These are phyloP conservation scores for Leptinotarsa tumamoca DNA, from an alignment of 2,888 invertebrate genomes.

Conservation along the genomic window DNA sequence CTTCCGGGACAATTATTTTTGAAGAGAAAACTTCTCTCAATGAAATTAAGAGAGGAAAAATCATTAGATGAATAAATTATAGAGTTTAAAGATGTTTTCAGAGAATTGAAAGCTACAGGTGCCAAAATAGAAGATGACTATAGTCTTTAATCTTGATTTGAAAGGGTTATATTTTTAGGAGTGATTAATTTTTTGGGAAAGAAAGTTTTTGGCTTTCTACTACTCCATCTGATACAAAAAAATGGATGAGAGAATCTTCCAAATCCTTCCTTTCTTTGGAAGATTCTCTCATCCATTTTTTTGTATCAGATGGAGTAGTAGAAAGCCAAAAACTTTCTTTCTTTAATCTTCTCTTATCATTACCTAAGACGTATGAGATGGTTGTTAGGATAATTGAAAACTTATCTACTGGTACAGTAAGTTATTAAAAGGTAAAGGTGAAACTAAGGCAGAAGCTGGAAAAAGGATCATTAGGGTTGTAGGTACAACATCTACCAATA, in stretches of 20 bases:
- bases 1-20: slow-evolving; percentile 30
- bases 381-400: slow-evolving; percentile 41
- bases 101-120: slow-evolving; percentile 36
- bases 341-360: slow-evolving; percentile 24
- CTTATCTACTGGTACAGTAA: slow-evolving; percentile 24
- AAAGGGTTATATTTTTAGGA: too few relatives aligned
- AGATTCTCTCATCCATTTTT: too few relatives aligned
- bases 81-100: slow-evolving; percentile 37
- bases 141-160: slow-evolving; percentile 37
- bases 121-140: slow-evolving; percentile 33
- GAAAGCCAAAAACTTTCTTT: too few relatives aligned
- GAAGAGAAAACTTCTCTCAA: slow-evolving; percentile 32
- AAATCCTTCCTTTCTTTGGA: too few relatives aligned
- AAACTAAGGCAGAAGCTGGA: slow-evolving; percentile 21
- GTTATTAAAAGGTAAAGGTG: slow-evolving; percentile 27
- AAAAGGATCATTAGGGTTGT: slow-evolving; percentile 7
- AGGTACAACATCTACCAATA: not conserved
- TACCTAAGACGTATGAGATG: slow-evolving; percentile 44
- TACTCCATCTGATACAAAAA: too few relatives aligned
- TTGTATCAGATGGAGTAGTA: too few relatives aligned
- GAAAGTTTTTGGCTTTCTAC: too few relatives aligned
- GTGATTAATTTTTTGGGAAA: too few relatives aligned
- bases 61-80: slow-evolving; percentile 31
- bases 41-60: slow-evolving; percentile 30
- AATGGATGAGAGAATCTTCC: too few relatives aligned